phyloP scores from a whole-genome alignment of 1,140 invertebrate genomes.

The Zaprionus capensis region DNA sequence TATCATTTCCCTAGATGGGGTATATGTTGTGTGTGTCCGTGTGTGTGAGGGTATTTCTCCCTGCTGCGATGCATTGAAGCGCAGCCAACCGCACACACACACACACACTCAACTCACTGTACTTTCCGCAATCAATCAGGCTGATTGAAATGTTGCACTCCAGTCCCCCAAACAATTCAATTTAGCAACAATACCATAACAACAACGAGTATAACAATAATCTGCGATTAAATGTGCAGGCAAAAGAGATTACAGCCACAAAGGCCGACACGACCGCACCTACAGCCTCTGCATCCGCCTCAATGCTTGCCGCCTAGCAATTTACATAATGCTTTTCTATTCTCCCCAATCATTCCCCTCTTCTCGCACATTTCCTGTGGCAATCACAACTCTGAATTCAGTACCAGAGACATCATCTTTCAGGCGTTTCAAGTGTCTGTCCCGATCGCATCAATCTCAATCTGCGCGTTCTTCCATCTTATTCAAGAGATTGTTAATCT shows the following conservation, averaged over 20 bases:
- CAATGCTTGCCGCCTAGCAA: slow-evolving; percentile 16
- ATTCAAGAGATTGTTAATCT: slow-evolving; percentile 3
- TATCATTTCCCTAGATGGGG: slow-evolving; percentile 13
- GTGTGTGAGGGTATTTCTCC: slow-evolving; percentile 4
- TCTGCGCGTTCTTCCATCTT: background rate
- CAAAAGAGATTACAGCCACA: slow-evolving; percentile 46
- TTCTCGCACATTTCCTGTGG: slow-evolving; percentile 5
- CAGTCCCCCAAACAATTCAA: slow-evolving; percentile 49
- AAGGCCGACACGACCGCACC: slow-evolving; percentile 34
- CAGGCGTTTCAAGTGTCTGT: slow-evolving; percentile 13
- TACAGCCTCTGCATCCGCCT: slow-evolving; percentile 18
- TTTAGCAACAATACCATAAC: slow-evolving; percentile 29
- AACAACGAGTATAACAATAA: slow-evolving; percentile 24
- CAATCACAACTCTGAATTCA: slow-evolving; percentile 12
- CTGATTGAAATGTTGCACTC: slow-evolving; percentile 53
- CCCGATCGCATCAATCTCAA: background rate
- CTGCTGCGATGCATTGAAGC: slow-evolving; percentile 32
- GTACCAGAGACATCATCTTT: slow-evolving; percentile 15
- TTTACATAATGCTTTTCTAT: slow-evolving; percentile 35
- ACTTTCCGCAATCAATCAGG: slow-evolving; percentile 44
- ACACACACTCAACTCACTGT: background rate
- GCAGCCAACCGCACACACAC: slow-evolving; percentile 37
- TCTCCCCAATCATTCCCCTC: background rate
- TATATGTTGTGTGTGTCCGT: background rate
- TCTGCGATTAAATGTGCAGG: slow-evolving; percentile 41